Percentiles rank a stretch among this genome's conserved stretches.
phyloP scores from a whole-genome alignment of 2,888 invertebrate genomes.

The Lymantria monacha region DNA sequence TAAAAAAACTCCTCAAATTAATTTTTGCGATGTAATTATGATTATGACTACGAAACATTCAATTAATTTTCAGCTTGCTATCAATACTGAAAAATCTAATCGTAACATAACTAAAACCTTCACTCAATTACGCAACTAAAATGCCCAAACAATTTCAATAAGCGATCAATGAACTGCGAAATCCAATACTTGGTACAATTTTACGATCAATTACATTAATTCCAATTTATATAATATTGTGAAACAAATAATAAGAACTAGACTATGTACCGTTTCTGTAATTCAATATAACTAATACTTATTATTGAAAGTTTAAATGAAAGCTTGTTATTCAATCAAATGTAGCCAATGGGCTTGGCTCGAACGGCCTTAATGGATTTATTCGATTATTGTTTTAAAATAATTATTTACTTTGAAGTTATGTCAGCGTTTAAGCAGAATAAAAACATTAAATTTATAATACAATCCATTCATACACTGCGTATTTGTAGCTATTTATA shows the following conservation, averaged over 20 bases:
- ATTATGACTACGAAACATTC: not conserved
- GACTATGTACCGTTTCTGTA: not conserved
- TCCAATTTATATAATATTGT: not conserved
- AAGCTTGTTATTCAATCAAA: not conserved
- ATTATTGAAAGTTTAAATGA: not conserved
- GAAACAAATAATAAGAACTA: not conserved
- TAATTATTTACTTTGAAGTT: too few species aligned
- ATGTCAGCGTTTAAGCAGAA: too few species aligned
- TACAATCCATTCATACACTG: too few species aligned
- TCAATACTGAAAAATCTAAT: not conserved
- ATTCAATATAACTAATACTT: not conserved
- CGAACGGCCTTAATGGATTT: not conserved
- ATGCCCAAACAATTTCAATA: conserved; percentile 6
- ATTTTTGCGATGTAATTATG: too few species aligned
- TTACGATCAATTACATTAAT: conserved; percentile 3
- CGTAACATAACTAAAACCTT: not conserved
- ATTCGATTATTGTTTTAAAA: too few species aligned
- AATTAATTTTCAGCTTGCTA: not conserved
- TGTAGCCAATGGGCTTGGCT: not conserved
- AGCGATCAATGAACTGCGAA: conserved; percentile 3
- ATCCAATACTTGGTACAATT: conserved; percentile 9
- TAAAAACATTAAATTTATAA: too few species aligned
- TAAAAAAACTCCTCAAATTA: too few species aligned
- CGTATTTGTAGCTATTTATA: too few species aligned
- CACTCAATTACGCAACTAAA: not conserved